Evolutionary conservation across 2,888 invertebrate genomes (phyloP), one percentile per base, ranked within the genome.

Genomic region (Drosophila paracracens): DNA sequence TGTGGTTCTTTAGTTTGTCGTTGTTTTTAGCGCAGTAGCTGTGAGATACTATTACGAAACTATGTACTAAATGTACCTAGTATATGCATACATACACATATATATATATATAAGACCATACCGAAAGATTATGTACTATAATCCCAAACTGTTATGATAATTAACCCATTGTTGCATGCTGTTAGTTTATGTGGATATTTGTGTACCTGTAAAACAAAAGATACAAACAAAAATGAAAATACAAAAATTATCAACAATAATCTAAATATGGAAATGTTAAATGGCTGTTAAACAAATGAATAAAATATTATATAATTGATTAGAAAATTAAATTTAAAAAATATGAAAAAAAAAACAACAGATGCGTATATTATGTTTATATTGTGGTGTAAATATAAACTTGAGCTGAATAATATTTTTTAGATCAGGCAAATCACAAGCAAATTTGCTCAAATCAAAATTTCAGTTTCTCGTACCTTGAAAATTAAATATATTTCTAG

Each of bases 11-110:
- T 21, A 57, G 63, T 75, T 80, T 80, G 38, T 70, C 73, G 81
- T 88, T 77, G 72, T 81, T 74, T 77, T 88, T 86, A 90, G 82
- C 82, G 87, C 85, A 77, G 88, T 87, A 87, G 87, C 89, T 87
- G 87, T 87, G 90, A 86, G 51, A 76, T 66, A 72, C 60, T 66
- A 74, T 81, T 81, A 78, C 59, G 61, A 69, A 79, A 61, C 56
- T 56, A 75, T 48, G 53, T 59, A 59, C 57, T 35, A 69, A 52
- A 51, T 64, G 67, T 70, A 81, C 68, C 60, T 73, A 73, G 62
- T 61, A 38, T 33, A 33, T 33, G 21, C 52, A 52, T 52, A n/a
- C 7, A 36, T 40, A 2, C 51, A 46, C 21, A 43, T 1, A 43
- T 1, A 43, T 38, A 18, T 60, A 58, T 43, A 54, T 29, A 40